Percentiles rank a stretch among this genome's conserved stretches.
Conservation (phyloP, 2,797 vertebrate species). For the Melanotaenia nigrans region DNA sequence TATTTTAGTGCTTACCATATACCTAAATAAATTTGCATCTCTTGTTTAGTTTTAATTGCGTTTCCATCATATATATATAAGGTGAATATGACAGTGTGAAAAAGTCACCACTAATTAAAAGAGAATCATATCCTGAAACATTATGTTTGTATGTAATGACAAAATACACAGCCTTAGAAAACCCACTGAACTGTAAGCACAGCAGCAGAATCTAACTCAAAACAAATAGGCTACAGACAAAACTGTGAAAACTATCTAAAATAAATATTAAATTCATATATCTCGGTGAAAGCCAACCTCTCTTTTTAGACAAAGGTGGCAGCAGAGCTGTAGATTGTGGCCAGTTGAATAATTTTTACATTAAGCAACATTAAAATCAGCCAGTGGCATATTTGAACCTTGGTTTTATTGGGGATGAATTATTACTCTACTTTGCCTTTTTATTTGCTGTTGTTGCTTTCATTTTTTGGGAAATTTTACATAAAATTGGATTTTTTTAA, state of each 20-base stretch:
- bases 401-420: not conserved
- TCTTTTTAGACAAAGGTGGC: not conserved
- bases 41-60: not conserved
- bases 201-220: not conserved
- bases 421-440: not conserved
- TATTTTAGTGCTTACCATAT: not conserved
- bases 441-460: slow-evolving; percentile 19
- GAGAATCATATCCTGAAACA: not conserved
- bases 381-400: not conserved
- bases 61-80: not conserved
- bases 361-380: not conserved
- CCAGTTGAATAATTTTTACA: not conserved
- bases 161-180: not conserved
- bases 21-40: not conserved
- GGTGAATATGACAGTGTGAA: not conserved
- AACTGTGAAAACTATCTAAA: not conserved
- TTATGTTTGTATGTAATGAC: not conserved
- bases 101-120: not conserved
- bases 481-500: slow-evolving; percentile 15
- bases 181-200: not conserved
- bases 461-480: slow-evolving; percentile 23
- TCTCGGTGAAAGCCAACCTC: not conserved
- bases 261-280: not conserved
- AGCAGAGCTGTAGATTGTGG: not conserved
- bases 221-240: not conserved